These are phyloP conservation scores for Myotis daubentonii DNA, from an alignment of 2,797 vertebrate genomes.

Conservation along the genomic window DNA sequence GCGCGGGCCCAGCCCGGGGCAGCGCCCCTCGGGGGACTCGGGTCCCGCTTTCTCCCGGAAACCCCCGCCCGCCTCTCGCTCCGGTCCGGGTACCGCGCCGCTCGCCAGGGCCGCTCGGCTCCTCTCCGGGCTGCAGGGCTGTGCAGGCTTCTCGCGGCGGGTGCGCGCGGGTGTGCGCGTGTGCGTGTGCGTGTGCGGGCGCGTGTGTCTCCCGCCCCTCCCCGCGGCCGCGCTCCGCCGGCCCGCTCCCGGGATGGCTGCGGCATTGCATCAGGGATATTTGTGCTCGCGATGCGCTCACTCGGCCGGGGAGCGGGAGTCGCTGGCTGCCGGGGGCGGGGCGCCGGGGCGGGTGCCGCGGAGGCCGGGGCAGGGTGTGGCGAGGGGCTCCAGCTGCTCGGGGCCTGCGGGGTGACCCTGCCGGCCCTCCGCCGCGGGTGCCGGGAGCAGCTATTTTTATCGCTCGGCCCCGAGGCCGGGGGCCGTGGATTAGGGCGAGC, in stretches of 20 bases:
- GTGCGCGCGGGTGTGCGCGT: too few species aligned
- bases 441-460: slow-evolving; percentile 48
- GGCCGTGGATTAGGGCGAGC: slow-evolving; percentile 61
- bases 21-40: neutral
- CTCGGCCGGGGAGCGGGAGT: slow-evolving; percentile 71
- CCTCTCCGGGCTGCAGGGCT: neutral
- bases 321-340: neutral
- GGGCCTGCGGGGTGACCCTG: slow-evolving; percentile 74
- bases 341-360: neutral
- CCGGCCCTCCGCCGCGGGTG: slow-evolving; percentile 70
- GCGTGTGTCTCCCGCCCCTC: slow-evolving; percentile 59
- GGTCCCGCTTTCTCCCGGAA: slow-evolving; percentile 58
- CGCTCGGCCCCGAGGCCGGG: slow-evolving; percentile 61
- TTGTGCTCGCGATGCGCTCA: slow-evolving; percentile 74
- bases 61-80: neutral
- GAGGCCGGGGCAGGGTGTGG: slow-evolving; percentile 77
- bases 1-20: too few species aligned
- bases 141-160: slow-evolving; percentile 15
- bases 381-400: slow-evolving; percentile 74
- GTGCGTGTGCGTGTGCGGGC: neutral
- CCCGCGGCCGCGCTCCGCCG: slow-evolving; percentile 56
- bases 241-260: slow-evolving; percentile 66
- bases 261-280: slow-evolving; percentile 77
- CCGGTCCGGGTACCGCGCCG: neutral
- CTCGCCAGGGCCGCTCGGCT: too few species aligned